A percentile compares a stretch with the other conserved stretches of the same genome.
Conservation (phyloP, 2,113 vertebrate species). For the Upupa epops region DNA sequence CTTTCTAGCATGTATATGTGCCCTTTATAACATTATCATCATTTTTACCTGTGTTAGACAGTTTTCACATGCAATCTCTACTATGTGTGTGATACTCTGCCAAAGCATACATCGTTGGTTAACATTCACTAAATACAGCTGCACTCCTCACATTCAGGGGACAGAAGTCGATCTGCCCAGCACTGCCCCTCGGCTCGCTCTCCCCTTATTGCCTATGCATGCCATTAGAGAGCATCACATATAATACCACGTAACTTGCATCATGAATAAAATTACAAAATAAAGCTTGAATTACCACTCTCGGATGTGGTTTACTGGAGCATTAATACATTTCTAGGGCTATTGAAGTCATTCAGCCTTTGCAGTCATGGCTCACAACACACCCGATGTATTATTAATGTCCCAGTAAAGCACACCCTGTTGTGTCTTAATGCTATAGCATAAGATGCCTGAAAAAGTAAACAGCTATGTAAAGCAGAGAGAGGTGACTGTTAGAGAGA, state of each 20-base stretch:
- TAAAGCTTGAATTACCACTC: conserved; percentile 71
- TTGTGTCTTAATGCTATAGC: conserved; percentile 70
- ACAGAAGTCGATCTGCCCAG: neutral
- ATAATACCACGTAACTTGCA: conserved; percentile 28
- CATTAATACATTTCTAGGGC: conserved; percentile 63
- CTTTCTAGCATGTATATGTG: neutral
- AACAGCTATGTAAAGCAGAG: conserved; percentile 69
- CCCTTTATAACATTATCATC: neutral
- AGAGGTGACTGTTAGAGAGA: conserved; percentile 35
- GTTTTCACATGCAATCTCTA: neutral
- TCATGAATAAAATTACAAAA: conserved; percentile 73
- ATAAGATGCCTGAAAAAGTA: conserved; percentile 61
- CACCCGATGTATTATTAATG: conserved; percentile 73
- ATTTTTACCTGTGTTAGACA: fast-evolving
- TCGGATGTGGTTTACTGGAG: conserved; percentile 65
- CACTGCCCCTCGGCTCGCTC: neutral
- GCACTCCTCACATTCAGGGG: neutral
- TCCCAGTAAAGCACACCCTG: conserved; percentile 68
- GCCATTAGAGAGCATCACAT: neutral
- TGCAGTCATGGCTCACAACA: conserved; percentile 69
- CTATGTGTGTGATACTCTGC: neutral
- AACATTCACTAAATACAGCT: neutral
- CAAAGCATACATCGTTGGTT: neutral
- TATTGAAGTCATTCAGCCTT: conserved; percentile 72
- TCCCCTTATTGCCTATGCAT: neutral